These are phyloP conservation scores for Pycnonotus jocosus DNA, from an alignment of 2,113 vertebrate genomes.

Conservation along the genomic window DNA sequence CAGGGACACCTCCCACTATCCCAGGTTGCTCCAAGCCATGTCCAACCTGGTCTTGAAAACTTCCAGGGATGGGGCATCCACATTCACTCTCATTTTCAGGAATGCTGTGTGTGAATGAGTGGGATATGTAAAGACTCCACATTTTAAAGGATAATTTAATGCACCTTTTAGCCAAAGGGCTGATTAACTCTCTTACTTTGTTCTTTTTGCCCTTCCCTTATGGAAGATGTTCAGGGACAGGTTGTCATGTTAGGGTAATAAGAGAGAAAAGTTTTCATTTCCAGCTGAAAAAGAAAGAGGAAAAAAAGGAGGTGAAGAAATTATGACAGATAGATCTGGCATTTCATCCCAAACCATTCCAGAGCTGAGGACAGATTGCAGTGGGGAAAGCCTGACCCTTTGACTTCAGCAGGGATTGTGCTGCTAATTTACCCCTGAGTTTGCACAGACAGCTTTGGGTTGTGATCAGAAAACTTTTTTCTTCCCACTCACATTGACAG, in stretches of 20 bases:
- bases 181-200: neutral
- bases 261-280: neutral
- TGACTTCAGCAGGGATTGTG: neutral
- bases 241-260: fast-evolving
- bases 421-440: neutral
- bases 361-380: neutral
- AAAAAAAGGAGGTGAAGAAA: neutral
- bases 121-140: neutral
- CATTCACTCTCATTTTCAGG: neutral
- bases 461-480: neutral
- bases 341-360: neutral
- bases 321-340: neutral
- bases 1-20: neutral
- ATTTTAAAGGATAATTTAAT: neutral
- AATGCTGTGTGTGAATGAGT: neutral
- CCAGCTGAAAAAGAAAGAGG: neutral
- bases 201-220: neutral
- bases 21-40: neutral
- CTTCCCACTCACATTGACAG: neutral
- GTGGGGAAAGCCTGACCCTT: neutral
- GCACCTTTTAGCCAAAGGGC: neutral
- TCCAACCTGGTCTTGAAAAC: neutral
- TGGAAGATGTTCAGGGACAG: fast-evolving
- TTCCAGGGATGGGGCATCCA: neutral
- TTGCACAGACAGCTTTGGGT: neutral